Evolutionary conservation across 2,888 invertebrate species (phyloP).

Genomic region (Drosophila mimica): DNA sequence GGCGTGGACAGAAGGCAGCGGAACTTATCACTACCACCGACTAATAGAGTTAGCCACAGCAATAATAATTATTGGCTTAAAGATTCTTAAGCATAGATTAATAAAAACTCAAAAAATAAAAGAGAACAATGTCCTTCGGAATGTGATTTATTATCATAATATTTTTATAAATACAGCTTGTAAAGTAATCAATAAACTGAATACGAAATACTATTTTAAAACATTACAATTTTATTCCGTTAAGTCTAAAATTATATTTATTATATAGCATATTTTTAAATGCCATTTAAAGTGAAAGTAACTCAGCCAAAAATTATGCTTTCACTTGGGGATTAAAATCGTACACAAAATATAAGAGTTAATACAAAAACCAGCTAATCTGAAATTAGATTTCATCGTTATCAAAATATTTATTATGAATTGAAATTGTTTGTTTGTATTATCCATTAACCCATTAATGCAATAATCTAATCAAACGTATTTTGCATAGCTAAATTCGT

Average conservation of each 20-base stretch:
- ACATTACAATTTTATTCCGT: not conserved
- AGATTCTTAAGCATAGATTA: not conserved
- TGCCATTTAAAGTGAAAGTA: not conserved
- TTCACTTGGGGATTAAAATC: not conserved
- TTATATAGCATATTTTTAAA: not conserved
- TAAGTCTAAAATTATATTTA: not conserved
- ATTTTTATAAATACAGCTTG: not conserved
- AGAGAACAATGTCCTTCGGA: not conserved
- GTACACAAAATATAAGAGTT: not conserved
- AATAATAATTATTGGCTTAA: not conserved
- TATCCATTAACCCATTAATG: not conserved
- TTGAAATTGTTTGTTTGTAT: not conserved
- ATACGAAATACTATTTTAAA: not conserved
- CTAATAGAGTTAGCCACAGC: too few species aligned
- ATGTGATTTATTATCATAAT: slow-evolving; percentile 22
- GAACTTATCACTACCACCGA: slow-evolving; percentile 16
- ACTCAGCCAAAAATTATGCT: slow-evolving; percentile 10
- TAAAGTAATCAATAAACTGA: not conserved
- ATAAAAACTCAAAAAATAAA: not conserved
- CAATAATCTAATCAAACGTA: slow-evolving; percentile 13
- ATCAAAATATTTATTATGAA: not conserved
- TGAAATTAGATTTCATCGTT: not conserved
- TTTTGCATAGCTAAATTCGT: slow-evolving; percentile 7
- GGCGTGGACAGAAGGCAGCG: slow-evolving; percentile 68
- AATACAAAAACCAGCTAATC: not conserved